Percentiles rank a stretch among this genome's conserved stretches.
phyloP scores from a whole-genome alignment of 2,113 vertebrate species.

The Colossoma macropomum region DNA sequence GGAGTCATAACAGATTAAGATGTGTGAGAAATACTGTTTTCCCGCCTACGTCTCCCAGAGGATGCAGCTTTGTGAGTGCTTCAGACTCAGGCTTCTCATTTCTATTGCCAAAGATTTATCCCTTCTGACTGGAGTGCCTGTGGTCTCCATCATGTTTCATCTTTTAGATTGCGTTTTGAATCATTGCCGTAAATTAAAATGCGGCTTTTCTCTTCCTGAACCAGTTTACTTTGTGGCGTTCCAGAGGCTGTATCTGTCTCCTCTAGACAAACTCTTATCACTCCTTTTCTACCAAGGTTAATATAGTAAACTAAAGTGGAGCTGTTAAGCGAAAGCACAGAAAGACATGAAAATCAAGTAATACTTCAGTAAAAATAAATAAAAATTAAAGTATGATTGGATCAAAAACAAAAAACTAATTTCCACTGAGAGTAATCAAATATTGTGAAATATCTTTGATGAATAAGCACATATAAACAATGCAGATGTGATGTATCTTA shows the following conservation, averaged over 20 bases:
- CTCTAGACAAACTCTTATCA: neutral
- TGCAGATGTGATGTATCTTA: too few species aligned
- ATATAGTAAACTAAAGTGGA: neutral
- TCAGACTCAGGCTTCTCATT: neutral
- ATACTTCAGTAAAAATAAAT: neutral
- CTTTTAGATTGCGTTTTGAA: constrained; percentile 8
- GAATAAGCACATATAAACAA: too few species aligned
- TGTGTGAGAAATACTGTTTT: constrained; percentile 6
- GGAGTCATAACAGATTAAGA: constrained; percentile 19
- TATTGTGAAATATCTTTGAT: too few species aligned
- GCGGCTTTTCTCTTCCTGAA: neutral
- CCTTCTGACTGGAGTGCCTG: constrained; percentile 6
- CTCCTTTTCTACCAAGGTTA: neutral
- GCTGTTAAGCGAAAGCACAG: neutral
- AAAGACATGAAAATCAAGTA: neutral
- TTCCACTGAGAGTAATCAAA: neutral
- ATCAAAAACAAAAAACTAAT: neutral
- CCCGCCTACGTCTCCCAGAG: neutral
- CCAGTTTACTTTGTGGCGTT: neutral
- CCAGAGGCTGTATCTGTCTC: neutral
- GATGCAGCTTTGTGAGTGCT: constrained; percentile 7
- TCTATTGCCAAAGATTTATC: neutral
- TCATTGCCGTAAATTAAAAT: neutral
- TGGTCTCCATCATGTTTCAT: neutral
- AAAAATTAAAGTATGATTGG: neutral